Evolutionary conservation across 1,140 invertebrate species (phyloP).

Genomic region (Panulirus ornatus): DNA sequence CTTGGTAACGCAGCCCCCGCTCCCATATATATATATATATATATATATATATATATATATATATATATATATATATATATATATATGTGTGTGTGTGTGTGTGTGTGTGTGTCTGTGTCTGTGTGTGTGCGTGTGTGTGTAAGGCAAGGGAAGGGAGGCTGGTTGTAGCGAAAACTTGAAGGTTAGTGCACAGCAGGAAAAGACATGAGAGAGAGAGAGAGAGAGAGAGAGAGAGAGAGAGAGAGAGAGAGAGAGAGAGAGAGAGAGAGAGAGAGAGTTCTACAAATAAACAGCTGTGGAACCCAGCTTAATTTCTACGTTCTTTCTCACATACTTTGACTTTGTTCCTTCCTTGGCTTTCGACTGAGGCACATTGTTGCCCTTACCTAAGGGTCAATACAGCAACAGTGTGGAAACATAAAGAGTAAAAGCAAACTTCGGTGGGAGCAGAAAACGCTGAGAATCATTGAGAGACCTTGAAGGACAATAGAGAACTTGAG

Average conservation of each 20-base stretch:
- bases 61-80: background rate
- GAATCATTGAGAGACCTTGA: too few species aligned
- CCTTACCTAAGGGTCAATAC: background rate
- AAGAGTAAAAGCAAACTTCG: background rate
- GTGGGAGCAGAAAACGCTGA: background rate
- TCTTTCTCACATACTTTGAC: too few species aligned
- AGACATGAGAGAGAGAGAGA: background rate
- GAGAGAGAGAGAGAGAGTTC: background rate
- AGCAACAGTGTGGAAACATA: background rate
- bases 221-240: slow-evolving; percentile 17
- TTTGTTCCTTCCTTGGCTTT: too few species aligned
- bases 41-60: background rate
- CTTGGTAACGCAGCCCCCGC: too few species aligned
- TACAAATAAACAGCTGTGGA: background rate
- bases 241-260: background rate
- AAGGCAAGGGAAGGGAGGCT: too few species aligned
- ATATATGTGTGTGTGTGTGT: background rate
- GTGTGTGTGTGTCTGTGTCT: background rate
- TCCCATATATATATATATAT: background rate
- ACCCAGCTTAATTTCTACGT: too few species aligned
- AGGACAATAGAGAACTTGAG: too few species aligned
- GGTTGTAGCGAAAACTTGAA: background rate
- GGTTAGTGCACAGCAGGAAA: background rate
- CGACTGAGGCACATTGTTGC: background rate
- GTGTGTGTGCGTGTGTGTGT: too few species aligned